phyloP scores from a whole-genome alignment of 37 sponge, comb jelly and placozoan genomes.

The Hexactinellida sp. region DNA sequence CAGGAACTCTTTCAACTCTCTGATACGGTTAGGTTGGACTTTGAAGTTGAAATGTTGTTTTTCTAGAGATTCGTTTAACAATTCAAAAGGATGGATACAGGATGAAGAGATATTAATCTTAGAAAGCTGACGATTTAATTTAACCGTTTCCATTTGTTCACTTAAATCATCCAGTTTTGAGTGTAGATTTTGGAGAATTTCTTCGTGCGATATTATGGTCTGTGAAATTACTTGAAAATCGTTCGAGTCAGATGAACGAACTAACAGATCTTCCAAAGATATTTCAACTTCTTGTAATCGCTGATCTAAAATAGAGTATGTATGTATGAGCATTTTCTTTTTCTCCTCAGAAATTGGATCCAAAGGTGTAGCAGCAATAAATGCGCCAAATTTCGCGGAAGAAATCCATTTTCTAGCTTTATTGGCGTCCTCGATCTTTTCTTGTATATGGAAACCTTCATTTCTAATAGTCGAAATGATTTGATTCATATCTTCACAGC shows the following conservation, averaged over 20 bases:
- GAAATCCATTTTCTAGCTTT: conserved; percentile 12
- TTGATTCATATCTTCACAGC: not conserved
- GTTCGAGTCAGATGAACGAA: not conserved
- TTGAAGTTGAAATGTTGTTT: conserved; percentile 5
- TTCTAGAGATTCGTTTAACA: not conserved
- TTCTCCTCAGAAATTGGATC: not conserved
- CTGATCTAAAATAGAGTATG: not conserved
- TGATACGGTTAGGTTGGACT: not conserved
- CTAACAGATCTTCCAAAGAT: not conserved
- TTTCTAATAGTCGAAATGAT: not conserved
- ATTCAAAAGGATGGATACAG: not conserved
- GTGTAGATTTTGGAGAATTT: not conserved
- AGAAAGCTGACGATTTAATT: not conserved
- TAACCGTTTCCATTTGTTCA: not conserved
- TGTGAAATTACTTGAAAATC: not conserved
- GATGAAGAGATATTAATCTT: not conserved
- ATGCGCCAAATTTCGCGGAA: not conserved
- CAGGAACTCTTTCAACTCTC: not conserved
- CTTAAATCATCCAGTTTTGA: not conserved
- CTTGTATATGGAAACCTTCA: conserved; percentile 12
- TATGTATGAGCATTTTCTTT: not conserved
- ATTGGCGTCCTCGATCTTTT: not conserved
- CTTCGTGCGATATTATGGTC: not conserved
- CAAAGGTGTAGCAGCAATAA: not conserved
- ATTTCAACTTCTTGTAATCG: not conserved